A percentile compares a stretch with the other conserved stretches of the same genome.
phyloP scores from a whole-genome alignment of 1,140 invertebrate genomes.

The Drosophila pseudoananassae region DNA sequence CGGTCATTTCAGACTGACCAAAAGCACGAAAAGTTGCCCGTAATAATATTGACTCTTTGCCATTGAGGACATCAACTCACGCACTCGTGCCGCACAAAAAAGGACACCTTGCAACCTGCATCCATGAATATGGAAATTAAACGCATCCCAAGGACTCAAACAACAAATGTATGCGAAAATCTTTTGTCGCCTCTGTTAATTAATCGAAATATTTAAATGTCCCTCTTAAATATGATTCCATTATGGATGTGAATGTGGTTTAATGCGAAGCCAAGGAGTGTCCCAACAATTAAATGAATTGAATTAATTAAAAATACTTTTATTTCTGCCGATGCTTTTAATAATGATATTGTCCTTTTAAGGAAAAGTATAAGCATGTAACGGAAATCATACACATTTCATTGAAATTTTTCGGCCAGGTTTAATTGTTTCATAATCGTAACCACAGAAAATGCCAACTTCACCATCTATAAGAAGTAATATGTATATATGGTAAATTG shows the following conservation, averaged over 20 bases:
- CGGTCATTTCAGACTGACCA: constrained; percentile 28
- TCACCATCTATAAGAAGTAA: constrained; percentile 34
- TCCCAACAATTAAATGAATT: too few relatives aligned
- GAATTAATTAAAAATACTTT: too few relatives aligned
- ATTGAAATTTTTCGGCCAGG: constrained; percentile 55
- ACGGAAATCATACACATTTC: too few relatives aligned
- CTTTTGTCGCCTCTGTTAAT: constrained; percentile 33
- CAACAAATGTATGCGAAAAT: constrained; percentile 25
- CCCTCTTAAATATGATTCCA: neutral
- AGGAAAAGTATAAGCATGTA: too few relatives aligned
- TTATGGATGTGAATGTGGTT: too few relatives aligned
- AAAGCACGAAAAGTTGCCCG: constrained; percentile 17
- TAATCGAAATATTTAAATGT: constrained; percentile 25
- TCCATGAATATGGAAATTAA: constrained; percentile 26
- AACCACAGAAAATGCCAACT: constrained; percentile 60
- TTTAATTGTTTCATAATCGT: constrained; percentile 57
- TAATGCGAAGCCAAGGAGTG: too few relatives aligned
- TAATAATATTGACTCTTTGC: constrained; percentile 76
- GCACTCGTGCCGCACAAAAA: neutral
- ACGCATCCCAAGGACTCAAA: constrained; percentile 13
- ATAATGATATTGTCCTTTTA: too few relatives aligned
- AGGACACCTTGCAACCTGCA: constrained; percentile 10
- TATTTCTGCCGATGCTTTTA: too few relatives aligned
- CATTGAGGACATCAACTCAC: constrained; percentile 33
- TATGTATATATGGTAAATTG: neutral